phyloP scores from a whole-genome alignment of 2,113 vertebrate species.

The Butorides virescens region DNA sequence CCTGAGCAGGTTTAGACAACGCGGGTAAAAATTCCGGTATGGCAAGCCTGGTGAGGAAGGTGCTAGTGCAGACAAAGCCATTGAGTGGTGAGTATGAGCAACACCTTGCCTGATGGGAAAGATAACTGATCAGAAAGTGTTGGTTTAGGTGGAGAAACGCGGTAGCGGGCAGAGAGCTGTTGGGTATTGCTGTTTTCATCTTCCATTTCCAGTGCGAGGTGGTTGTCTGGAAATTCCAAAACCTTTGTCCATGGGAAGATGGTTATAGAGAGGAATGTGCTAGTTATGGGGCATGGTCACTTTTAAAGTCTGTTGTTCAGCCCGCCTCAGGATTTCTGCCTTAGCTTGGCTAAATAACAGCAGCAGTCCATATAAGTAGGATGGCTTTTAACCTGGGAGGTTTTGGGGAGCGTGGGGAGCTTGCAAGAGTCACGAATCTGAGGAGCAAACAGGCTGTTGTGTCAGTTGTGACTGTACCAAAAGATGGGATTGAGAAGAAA shows the following conservation, averaged over 20 bases:
- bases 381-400: background rate
- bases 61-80: constrained; percentile 50
- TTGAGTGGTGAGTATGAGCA: constrained; percentile 42
- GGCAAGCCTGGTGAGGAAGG: constrained; percentile 59
- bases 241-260: background rate
- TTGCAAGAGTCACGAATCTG: background rate
- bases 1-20: constrained; percentile 33
- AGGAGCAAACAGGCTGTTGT: background rate
- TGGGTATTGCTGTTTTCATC: background rate
- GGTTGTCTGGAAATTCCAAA: background rate
- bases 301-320: background rate
- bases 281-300: background rate
- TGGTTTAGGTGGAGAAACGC: background rate
- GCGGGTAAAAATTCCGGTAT: background rate
- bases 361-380: background rate
- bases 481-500: background rate
- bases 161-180: background rate
- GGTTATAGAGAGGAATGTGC: background rate
- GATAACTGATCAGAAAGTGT: background rate
- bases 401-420: background rate
- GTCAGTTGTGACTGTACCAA: background rate
- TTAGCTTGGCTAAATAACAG: background rate
- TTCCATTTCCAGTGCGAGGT: background rate
- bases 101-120: background rate
- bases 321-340: background rate